Conservation (phyloP, 1,140 invertebrate genomes). For the Adoxophyes honmai region DNA sequence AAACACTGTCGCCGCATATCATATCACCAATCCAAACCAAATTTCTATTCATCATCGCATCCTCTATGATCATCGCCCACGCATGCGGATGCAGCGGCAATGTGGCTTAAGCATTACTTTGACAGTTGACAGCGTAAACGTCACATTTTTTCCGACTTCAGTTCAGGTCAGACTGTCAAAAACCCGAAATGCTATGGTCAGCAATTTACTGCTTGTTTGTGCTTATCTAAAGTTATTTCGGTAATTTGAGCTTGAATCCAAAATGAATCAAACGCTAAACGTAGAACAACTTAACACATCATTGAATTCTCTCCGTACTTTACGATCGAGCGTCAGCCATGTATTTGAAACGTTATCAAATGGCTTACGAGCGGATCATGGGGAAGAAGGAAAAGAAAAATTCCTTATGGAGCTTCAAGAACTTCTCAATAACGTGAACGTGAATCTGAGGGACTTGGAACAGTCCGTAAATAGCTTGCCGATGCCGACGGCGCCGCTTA, state of each 20-base stretch:
- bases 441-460: slow-evolving; percentile 88
- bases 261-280: slow-evolving; percentile 70
- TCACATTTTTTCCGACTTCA: too few species aligned
- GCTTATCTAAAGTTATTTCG: too few species aligned
- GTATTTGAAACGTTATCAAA: slow-evolving; percentile 89
- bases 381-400: slow-evolving; percentile 87
- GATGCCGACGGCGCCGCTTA: slow-evolving; percentile 86
- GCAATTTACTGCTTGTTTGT: too few species aligned
- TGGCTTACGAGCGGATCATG: slow-evolving; percentile 85
- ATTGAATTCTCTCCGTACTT: slow-evolving; percentile 84
- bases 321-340: slow-evolving; percentile 88
- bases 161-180: too few species aligned
- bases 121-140: too few species aligned
- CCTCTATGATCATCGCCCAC: too few species aligned
- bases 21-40: too few species aligned
- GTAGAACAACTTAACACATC: slow-evolving; percentile 86
- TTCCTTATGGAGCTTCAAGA: slow-evolving; percentile 90
- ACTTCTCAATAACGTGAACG: slow-evolving; percentile 84
- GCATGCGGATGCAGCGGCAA: too few species aligned
- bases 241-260: slow-evolving; percentile 12
- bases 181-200: too few species aligned
- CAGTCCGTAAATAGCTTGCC: slow-evolving; percentile 84
- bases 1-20: too few species aligned
- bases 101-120: too few species aligned
- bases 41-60: too few species aligned